Conservation (phyloP, 2,888 invertebrate species). For the Polydrusus pterygomalis region DNA sequence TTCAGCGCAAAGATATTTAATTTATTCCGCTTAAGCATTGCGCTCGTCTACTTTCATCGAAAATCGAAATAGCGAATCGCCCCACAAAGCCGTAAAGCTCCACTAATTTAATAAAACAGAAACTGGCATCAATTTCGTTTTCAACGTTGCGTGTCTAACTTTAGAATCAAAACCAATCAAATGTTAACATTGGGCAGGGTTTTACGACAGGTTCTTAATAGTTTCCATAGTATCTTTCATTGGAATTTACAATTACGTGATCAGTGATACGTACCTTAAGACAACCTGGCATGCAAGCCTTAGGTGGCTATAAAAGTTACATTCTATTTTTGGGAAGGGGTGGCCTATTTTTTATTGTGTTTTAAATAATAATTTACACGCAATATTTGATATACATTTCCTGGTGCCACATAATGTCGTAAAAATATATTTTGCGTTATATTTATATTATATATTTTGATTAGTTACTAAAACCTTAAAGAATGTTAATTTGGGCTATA, state of each 20-base stretch:
- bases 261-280: conserved; percentile 39
- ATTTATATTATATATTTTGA: too few species aligned
- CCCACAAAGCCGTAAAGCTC: conserved; percentile 41
- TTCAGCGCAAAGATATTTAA: conserved; percentile 28
- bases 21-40: conserved; percentile 44
- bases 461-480: too few species aligned
- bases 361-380: conserved; percentile 32
- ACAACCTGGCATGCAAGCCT: conserved; percentile 40
- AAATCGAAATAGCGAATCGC: conserved; percentile 45
- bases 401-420: not conserved
- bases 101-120: conserved; percentile 57
- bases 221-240: conserved; percentile 56
- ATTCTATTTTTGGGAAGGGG: conserved; percentile 24
- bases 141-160: conserved; percentile 61
- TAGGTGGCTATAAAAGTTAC: conserved; percentile 36
- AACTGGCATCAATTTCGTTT: conserved; percentile 57
- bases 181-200: conserved; percentile 60
- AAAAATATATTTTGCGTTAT: too few species aligned
- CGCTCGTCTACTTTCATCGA: conserved; percentile 48
- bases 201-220: conserved; percentile 60
- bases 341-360: conserved; percentile 38
- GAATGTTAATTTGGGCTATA: too few species aligned
- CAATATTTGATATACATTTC: conserved; percentile 15
- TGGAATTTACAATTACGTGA: conserved; percentile 52
- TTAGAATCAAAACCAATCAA: conserved; percentile 62